Evolutionary conservation across 2,797 vertebrate species (phyloP), one percentile per base, ranked within the genome.

Genomic region (Buceros bicornis): DNA sequence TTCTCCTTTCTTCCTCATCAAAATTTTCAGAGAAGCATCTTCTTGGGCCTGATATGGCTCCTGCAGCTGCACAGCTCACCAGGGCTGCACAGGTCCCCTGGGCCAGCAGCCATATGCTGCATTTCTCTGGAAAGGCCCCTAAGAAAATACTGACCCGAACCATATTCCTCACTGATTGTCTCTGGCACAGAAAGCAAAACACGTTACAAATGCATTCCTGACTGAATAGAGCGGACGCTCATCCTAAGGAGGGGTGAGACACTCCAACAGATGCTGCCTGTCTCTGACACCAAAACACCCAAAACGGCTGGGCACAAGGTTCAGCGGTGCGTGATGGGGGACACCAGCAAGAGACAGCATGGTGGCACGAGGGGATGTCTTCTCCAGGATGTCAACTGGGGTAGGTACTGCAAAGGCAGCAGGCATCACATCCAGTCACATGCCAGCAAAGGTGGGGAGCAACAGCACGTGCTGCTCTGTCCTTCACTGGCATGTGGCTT

Each of bases 401-500:
- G 21, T 6, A n/a, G 43, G 76, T 72, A 50, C 42, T 3, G 4
- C 69, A 19, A 26, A 70, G 11, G 28, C 87, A n/a, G 26, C 1
- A 0, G 70, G 72, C 26, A 45, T 26, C 37, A 19, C 19, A 20
- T 65, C 28, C 57, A 33, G 61, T 1, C 2, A 77, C 60, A 22
- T 3, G 1, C 5, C 10, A 2, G 13, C 2, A 8, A 21, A 48
- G 24, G 12, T 1, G 5, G 7, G 21, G 28, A 48, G 33, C 22
- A 24, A 19, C 11, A 54, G 33, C 8, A 51, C 33, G 48, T n/a
- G 74, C 74, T 69, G 50, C 65, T 33, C 37, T 6, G 9, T 48
- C 37, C 60, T 51, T 42, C 0, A 0, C 28, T 7, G 35, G 29
- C 14, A 6, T 0, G 1, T 0, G 2, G 43, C 29, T 33, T 10